Base-by-base conservation (phyloP, 1,140 invertebrate species). In the Physella acuta region DNA sequence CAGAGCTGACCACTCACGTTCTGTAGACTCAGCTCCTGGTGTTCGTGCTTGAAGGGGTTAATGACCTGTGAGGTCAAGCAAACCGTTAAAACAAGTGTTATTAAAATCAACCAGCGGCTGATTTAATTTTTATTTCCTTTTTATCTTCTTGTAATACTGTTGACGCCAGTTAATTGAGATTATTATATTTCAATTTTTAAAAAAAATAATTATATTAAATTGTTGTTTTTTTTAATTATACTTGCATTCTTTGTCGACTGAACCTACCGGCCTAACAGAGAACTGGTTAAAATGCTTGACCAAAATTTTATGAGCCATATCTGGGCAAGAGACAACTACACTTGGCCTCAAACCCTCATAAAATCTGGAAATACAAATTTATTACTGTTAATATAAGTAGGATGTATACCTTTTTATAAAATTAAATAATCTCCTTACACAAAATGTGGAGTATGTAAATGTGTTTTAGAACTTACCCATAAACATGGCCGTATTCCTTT, bases 211-310 rank as follows among this genome's bases (percentile, higher is more conserved):
- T n/a, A n/a, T n/a, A n/a, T n/a, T n/a, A n/a, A n/a, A n/a, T n/a
- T n/a, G n/a, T n/a, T n/a, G n/a, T n/a, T n/a, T n/a, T n/a, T n/a
- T n/a, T n/a, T n/a, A n/a, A n/a, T n/a, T n/a, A n/a, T n/a, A n/a
- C n/a, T n/a, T n/a, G n/a, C n/a, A n/a, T n/a, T n/a, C n/a, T n/a
- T n/a, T n/a, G n/a, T n/a, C n/a, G n/a, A n/a, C n/a, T n/a, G n/a
- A n/a, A n/a, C n/a, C 26, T 60, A 64, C 62, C 33, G 62, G 62
- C 30, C 62, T 39, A 24, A 30, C 34, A n/a, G 62, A 64, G 31
- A 64, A 64, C n/a, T 51, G 2, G 24, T 64, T 64, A 30, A 64
- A 64, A 24, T 64, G 62, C n/a, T 64, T 64, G 24, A 64, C 62
- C 39, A 64, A 28, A 30, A 64, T 37, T 52, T 64, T 30, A 34